Evolutionary conservation across 2,888 invertebrate species (phyloP).

Genomic region (Neoaliturus tenellus): DNA sequence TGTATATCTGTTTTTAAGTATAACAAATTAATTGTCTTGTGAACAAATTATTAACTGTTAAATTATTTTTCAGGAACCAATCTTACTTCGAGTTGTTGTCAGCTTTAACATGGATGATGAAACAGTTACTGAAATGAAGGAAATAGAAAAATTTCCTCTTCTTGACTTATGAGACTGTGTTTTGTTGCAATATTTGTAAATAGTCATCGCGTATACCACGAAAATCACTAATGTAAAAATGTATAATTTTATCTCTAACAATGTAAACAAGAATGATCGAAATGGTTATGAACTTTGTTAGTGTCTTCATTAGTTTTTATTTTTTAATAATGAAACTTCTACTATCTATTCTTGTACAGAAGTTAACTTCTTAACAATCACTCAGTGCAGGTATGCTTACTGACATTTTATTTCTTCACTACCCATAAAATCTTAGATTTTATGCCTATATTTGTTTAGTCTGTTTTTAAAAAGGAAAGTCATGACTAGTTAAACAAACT

Average conservation of each 20-base stretch:
- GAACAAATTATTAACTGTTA: too few relatives aligned
- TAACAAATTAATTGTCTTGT: too few relatives aligned
- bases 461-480: not conserved
- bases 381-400: not conserved
- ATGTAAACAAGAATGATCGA: slow-evolving; percentile 6
- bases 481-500: too few relatives aligned
- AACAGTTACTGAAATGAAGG: slow-evolving; percentile 86
- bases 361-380: not conserved
- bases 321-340: not conserved
- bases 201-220: not conserved
- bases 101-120: slow-evolving; percentile 88
- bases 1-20: too few relatives aligned
- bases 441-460: not conserved
- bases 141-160: slow-evolving; percentile 78
- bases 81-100: slow-evolving; percentile 83
- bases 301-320: not conserved
- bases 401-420: not conserved
- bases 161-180: slow-evolving; percentile 44
- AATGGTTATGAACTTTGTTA: not conserved
- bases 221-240: slow-evolving; percentile 21
- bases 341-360: not conserved
- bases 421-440: not conserved
- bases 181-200: slow-evolving; percentile 71
- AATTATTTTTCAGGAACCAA: slow-evolving; percentile 70
- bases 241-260: slow-evolving; percentile 7